Evolutionary conservation across 2,888 invertebrate species (phyloP), one percentile per base, ranked within the genome.

Genomic region (Diachrysia chrysitis): DNA sequence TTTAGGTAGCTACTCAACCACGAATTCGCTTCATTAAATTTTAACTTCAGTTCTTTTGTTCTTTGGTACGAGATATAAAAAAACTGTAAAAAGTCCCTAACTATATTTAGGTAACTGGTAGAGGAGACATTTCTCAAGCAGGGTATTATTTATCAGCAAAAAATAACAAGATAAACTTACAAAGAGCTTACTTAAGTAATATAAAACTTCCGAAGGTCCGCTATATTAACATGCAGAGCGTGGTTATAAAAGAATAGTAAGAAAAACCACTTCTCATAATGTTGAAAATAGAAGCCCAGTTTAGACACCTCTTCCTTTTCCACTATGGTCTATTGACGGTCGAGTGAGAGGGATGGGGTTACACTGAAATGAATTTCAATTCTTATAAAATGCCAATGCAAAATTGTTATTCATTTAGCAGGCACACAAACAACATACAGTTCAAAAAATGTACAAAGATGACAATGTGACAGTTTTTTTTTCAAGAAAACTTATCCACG

Each of bases 131-230:
- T 54, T 60, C 58, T 55, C 65, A 62, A 57, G 59, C 32, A 46
- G 65, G 46, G 37, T 55, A 42, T 60, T 63, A 72, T 60, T 71
- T 63, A 72, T 62, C 42, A 48, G 58, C 54, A 35, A 63, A 64
- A 65, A 74, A 63, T 67, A 63, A 76, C 58, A 71, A 63, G 51
- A 61, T 63, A 73, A 73, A 73, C 48, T 73, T 60, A 67, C 58
- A 57, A 71, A 66, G 62, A 66, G 59, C 66, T 74, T 48, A 62
- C 63, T 63, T 64, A 60, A 53, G 63, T 64, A 64, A 59, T 66
- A 70, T 73, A 64, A 67, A 70, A 73, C 71, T 71, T 69, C 35
- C 56, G 57, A 78, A 66, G 63, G 63, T 60, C 57, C 21, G 42
- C 48, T 65, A 60, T 71, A 63, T 58, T 63, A 60, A 69, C 60